Base-by-base conservation (phyloP, 2,888 invertebrate genomes). In the Apodemia mormo region DNA sequence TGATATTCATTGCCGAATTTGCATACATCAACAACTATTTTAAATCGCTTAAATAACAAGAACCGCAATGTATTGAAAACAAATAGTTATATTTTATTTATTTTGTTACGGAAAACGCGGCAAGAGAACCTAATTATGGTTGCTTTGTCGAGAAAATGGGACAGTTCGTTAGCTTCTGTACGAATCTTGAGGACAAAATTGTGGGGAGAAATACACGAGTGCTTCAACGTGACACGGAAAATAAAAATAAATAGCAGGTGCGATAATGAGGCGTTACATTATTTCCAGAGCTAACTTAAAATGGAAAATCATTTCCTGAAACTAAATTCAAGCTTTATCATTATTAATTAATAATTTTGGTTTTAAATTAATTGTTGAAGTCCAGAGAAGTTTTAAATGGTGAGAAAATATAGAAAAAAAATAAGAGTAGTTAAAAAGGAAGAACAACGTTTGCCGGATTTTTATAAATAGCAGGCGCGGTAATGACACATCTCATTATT, bases 111-210 rank as follows among this genome's bases (percentile, higher is more conserved):
- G 14, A 33, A 64, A 64, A 64, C 58, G 58, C 30, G 58, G 64
- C 64, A 33, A 64, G 64, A 37, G 64, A 64, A 64, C 64, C 64
- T 64, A 64, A 64, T 64, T 64, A 64, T 33, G 37, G 64, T 64
- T 86, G 86, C 88, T 88, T 88, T 83, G 85, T 82, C 82, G 85
- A 81, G 81, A 85, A 87, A 85, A 85, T 86, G 84, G 86, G 87
- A 85, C 89, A 88, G 89, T 89, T 89, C 88, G 89, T 89, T 89
- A 89, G 84, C 79, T 78, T 37, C 64, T 33, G 52, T 40, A 54
- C 68, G 65, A 65, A 68, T 65, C 22, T 65, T 30, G 68, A 65
- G 65, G 52, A 52, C 52, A 52, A 52, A 68, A 68, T 68, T 66
- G 40, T 66, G 66, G 66, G 43, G 61, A 64, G 58, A 64, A 52